These are phyloP conservation scores for Danio kyathit DNA, from an alignment of 2,797 vertebrate genomes.

Conservation along the genomic window DNA sequence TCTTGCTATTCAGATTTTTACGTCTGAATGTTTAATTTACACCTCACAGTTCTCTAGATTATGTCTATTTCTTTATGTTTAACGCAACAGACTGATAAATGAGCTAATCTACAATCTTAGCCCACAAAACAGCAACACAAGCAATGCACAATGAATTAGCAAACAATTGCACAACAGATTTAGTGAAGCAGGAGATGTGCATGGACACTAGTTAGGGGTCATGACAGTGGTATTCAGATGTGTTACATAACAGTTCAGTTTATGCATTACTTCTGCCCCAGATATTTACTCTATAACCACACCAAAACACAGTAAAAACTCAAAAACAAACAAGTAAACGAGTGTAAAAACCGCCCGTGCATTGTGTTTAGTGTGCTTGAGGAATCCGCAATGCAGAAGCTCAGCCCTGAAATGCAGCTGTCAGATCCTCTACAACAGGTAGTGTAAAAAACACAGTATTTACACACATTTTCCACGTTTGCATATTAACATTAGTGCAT, in stretches of 20 bases:
- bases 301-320: too few species aligned
- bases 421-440: too few species aligned
- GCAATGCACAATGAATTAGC: not conserved
- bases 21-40: too few species aligned
- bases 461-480: too few species aligned
- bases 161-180: not conserved
- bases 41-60: not conserved
- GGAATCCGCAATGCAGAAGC: too few species aligned
- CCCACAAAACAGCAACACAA: too few species aligned
- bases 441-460: too few species aligned
- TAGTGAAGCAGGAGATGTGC: not conserved
- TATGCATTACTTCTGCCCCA: not conserved
- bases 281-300: not conserved
- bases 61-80: not conserved
- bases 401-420: too few species aligned
- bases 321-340: too few species aligned
- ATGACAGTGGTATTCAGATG: not conserved
- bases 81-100: not conserved
- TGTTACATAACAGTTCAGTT: constrained; percentile 6
- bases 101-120: not conserved
- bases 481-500: not conserved
- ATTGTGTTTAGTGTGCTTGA: too few species aligned
- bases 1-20: too few species aligned
- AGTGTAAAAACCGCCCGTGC: too few species aligned
- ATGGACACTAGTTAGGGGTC: not conserved